Base-by-base conservation (phyloP, 2,113 vertebrate species). In the Nycticorax nycticorax region DNA sequence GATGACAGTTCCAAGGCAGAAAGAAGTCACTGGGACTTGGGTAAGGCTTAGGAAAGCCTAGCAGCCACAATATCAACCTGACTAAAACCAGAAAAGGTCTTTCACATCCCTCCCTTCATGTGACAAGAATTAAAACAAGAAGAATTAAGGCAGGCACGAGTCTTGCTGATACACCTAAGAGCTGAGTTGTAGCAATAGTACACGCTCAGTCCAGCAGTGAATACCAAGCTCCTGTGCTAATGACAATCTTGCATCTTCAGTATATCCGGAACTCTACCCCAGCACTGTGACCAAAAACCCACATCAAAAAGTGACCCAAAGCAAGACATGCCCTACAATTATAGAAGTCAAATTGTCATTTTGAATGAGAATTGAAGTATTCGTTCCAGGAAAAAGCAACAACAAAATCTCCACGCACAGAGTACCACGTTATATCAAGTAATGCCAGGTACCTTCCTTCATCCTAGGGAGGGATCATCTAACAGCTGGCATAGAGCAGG, bases 231-330 rank as follows among this genome's bases (percentile, higher is more conserved):
- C 37, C 68, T 8, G 26, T 22, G 79, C 68, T 72, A 85, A 80
- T 18, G 37, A 86, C 41, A 72, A 56, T 16, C 53, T 73, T 77
- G n/a, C 56, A 30, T 77, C 37, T 94, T 86, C 64, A 45, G 50
- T 37, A 7, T 21, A 63, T 57, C 83, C 62, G 79, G 67, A 83
- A 88, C 47, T 71, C 26, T 35, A 52, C 26, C 53, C 60, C 21
- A 13, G 35, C 22, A 30, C 63, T 66, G 32, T 37, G n/a, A 94
- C 73, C 75, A 86, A 84, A 94, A 95, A 59, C 22, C 92, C 96
- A 96, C 92, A 96, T 96, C 86, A 96, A 95, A 95, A 96, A 95
- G 55, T 57, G 19, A 71, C 50, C 24, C 57, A 85, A 88, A 93
- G 35, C 66, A 83, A 90, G 94, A 82, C 48, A 76, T 53, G 90